Evolutionary conservation across 2,888 invertebrate genomes (phyloP), one percentile per base, ranked within the genome.

Genomic region (Scaptodrosophila latifasciaeformis): DNA sequence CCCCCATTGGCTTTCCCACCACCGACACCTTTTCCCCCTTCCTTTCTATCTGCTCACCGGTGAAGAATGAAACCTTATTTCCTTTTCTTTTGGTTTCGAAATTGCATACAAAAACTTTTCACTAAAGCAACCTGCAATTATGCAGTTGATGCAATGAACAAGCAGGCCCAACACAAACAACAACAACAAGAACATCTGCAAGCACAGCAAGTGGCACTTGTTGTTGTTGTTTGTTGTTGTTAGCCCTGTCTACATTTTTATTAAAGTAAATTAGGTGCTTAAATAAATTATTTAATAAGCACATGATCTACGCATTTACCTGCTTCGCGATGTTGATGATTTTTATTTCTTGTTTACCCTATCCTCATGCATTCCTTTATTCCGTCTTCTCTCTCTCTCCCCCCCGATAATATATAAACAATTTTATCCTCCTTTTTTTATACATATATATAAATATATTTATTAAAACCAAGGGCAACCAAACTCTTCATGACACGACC

Each of bases 251-350:
- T 70, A 81, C 77, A 75, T 74, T 83, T 82, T 76, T 82, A 81
- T 75, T 72, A 78, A 80, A 68, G 67, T 71, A 71, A 82, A 83
- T 82, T 82, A 82, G 71, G 78, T 81, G 76, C 82, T 83, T 84
- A 82, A 83, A 84, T 83, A 81, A 84, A 83, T 83, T 84, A 83
- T 83, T 83, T 83, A 83, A 83, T 84, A 83, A 84, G 84, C 82
- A 82, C 76, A 52, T 82, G 81, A 82, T 76, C 67, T 68, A 63
- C 58, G 65, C 69, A 64, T 59, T 53, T 59, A 61, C 55, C 64
- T 64, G 62, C 50, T 27, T 27, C 24, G 39, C 50, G 24, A n/a
- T 21, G 19, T 34, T 29, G 27, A 15, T 39, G 37, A 43, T 24
- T 24, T 48, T 17, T 21, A 35, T 47, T 47, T 9, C 12, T 37